phyloP scores from a whole-genome alignment of 2,113 vertebrate species.

The Dissostichus mawsoni region DNA sequence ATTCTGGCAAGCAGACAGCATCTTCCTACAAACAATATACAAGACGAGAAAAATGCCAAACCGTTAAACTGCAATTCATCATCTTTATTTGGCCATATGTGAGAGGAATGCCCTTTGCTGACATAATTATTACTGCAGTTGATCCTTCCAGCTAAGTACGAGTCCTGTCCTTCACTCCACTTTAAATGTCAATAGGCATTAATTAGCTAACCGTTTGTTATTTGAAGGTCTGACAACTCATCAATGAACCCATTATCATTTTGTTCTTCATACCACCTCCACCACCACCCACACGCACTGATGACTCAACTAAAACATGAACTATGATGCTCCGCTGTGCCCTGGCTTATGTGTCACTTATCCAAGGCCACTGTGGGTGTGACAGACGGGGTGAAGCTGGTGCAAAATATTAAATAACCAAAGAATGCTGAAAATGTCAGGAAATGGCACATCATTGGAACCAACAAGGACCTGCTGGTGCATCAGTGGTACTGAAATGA shows the following conservation, averaged over 20 bases:
- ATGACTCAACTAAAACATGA: conserved; percentile 43
- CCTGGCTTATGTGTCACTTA: conserved; percentile 27
- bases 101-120: conserved; percentile 32
- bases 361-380: conserved; percentile 40
- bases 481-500: conserved; percentile 21
- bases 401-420: conserved; percentile 47
- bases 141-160: conserved; percentile 30
- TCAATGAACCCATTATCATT: conserved; percentile 53
- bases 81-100: conserved; percentile 41
- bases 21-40: conserved; percentile 37
- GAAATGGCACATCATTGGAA: conserved; percentile 40
- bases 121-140: conserved; percentile 42
- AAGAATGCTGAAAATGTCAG: conserved; percentile 33
- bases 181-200: conserved; percentile 60
- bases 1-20: conserved; percentile 57
- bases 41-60: conserved; percentile 43
- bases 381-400: conserved; percentile 51
- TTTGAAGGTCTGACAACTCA: conserved; percentile 50
- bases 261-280: conserved; percentile 23
- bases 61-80: conserved; percentile 57
- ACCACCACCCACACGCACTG: conserved; percentile 12
- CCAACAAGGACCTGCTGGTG: conserved; percentile 30
- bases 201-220: conserved; percentile 41
- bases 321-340: background rate
- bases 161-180: conserved; percentile 41